These are phyloP conservation scores for human (Homo sapiens) DNA, from an alignment of 2,113 vertebrate genomes.

Conservation along the genomic window DNA sequence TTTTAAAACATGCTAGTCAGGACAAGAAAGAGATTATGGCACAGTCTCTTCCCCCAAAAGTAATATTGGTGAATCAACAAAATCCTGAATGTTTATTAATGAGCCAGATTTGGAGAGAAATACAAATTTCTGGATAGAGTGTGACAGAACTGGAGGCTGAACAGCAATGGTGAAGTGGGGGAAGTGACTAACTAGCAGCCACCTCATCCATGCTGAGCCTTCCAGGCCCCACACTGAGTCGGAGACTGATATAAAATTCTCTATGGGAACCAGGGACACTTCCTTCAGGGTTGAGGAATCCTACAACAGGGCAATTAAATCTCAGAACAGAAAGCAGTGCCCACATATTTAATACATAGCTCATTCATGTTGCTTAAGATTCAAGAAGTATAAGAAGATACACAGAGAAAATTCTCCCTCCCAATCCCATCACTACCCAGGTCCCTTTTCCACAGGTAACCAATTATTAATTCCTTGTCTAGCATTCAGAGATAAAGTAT, in stretches of 20 bases:
- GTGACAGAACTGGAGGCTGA: neutral
- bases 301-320: neutral
- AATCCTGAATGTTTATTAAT: neutral
- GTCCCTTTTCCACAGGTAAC: neutral
- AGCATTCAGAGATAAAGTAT: neutral
- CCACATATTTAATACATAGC: neutral
- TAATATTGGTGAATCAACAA: neutral
- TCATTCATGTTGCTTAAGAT: neutral
- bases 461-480: neutral
- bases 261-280: neutral
- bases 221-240: neutral
- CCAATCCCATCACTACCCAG: neutral
- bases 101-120: neutral
- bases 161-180: neutral
- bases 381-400: conserved; percentile 14
- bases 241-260: neutral
- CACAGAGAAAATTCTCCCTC: neutral
- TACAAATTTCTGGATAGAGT: neutral
- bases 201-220: neutral
- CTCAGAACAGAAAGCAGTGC: conserved; percentile 21
- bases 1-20: neutral
- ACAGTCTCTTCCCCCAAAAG: neutral
- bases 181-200: neutral
- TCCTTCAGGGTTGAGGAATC: neutral
- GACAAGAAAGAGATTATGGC: neutral